phyloP scores from a whole-genome alignment of 1,140 invertebrate species.

The Bemisia tabaci region DNA sequence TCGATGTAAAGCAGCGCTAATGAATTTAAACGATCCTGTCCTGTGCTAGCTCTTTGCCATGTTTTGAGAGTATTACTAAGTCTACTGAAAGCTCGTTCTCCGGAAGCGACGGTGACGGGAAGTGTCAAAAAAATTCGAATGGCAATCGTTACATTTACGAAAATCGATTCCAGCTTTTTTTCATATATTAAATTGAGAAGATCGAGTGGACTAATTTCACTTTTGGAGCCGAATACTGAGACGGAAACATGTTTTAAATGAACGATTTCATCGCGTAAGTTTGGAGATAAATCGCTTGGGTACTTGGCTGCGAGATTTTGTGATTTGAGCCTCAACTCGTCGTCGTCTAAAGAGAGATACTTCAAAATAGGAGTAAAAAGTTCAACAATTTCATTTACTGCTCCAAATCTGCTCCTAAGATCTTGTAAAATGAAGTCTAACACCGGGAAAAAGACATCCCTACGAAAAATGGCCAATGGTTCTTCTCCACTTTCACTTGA shows the following conservation, averaged over 20 bases:
- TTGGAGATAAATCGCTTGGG: slow-evolving; percentile 6
- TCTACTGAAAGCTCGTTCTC: slow-evolving; percentile 26
- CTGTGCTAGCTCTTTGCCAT: slow-evolving; percentile 23
- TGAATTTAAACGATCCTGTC: not conserved
- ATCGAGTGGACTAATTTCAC: slow-evolving; percentile 6
- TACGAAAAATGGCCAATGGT: no score
- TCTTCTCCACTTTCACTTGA: no score
- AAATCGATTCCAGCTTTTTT: slow-evolving; percentile 9
- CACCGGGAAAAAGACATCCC: no score
- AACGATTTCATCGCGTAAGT: not conserved
- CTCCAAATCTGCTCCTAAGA: no score
- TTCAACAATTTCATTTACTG: no score
- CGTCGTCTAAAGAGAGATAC: no score
- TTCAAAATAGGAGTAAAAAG: no score
- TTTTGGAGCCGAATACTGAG: slow-evolving; percentile 3
- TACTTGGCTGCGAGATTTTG: no score
- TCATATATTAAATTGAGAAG: slow-evolving; percentile 6
- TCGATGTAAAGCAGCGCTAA: slow-evolving; percentile 2
- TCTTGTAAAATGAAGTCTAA: no score
- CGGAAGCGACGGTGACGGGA: slow-evolving; percentile 24
- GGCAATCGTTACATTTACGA: slow-evolving; percentile 5
- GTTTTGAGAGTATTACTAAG: slow-evolving; percentile 27
- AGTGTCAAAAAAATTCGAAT: slow-evolving; percentile 8
- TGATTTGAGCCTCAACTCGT: no score
- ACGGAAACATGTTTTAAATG: slow-evolving; percentile 7